Conservation (phyloP, 2,113 vertebrate genomes). For the Anguilla japonica region DNA sequence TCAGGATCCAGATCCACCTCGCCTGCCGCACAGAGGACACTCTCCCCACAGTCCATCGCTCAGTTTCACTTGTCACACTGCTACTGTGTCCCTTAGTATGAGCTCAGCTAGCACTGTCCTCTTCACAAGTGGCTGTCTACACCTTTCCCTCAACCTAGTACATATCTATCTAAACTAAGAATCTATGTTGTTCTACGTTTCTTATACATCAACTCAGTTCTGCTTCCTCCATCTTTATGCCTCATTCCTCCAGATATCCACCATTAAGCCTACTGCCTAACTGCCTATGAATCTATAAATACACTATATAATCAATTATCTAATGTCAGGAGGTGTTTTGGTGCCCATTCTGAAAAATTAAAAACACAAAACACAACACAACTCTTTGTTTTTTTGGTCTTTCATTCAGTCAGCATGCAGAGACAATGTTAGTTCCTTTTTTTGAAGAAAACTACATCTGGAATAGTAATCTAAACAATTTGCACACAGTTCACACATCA, state of each 20-base stretch:
- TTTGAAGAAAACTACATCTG: not conserved
- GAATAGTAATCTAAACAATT: not conserved
- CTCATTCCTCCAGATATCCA: not conserved
- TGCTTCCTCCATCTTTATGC: slow-evolving; percentile 39
- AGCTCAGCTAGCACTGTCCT: not conserved
- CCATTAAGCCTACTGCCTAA: not conserved
- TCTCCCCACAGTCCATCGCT: slow-evolving; percentile 69
- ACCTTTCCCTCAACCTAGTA: slow-evolving; percentile 14
- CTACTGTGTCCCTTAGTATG: not conserved
- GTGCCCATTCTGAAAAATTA: slow-evolving; percentile 59
- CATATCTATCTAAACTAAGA: slow-evolving; percentile 34
- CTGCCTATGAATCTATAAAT: slow-evolving; percentile 1
- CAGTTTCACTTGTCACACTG: not conserved
- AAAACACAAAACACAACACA: not conserved
- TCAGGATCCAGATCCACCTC: slow-evolving; percentile 71
- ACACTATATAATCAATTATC: slow-evolving; percentile 23
- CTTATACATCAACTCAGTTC: slow-evolving; percentile 32
- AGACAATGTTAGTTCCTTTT: not conserved
- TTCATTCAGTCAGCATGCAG: not conserved
- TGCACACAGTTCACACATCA: not conserved
- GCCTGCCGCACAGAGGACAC: slow-evolving; percentile 57
- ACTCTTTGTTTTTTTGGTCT: not conserved
- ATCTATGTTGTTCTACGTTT: slow-evolving; percentile 42
- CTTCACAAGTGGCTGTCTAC: not conserved
- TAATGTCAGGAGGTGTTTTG: slow-evolving; percentile 40